These are phyloP conservation scores for Silvanus unidentatus DNA, from an alignment of 2,888 invertebrate genomes.

Conservation along the genomic window DNA sequence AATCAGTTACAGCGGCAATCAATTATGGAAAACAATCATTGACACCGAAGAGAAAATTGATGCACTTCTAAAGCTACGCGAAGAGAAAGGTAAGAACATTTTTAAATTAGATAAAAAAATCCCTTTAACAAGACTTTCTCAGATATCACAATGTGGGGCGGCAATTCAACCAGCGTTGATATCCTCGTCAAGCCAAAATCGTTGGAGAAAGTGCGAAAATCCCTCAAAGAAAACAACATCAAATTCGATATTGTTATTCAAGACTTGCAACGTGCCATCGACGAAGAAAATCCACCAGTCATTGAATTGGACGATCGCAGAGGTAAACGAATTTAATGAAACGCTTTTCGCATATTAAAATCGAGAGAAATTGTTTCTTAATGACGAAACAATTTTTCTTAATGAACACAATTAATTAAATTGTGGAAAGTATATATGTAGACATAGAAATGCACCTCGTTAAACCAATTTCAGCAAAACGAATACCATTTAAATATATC, in stretches of 20 bases:
- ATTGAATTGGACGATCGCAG: constrained; percentile 56
- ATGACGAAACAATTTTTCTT: no score
- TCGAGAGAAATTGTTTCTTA: no score
- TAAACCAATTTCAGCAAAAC: constrained; percentile 18
- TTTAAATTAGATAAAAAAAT: constrained; percentile 3
- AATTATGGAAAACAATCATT: constrained; percentile 65
- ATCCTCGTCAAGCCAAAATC: constrained; percentile 64
- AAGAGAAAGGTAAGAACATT: constrained; percentile 51
- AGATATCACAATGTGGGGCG: constrained; percentile 64
- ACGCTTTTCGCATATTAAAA: no score
- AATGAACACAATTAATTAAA: background rate
- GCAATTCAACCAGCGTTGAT: constrained; percentile 59
- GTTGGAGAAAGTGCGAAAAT: constrained; percentile 57
- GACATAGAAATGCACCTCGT: background rate
- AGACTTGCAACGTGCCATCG: constrained; percentile 71
- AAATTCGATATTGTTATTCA: constrained; percentile 66
- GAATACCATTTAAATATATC: constrained; percentile 26
- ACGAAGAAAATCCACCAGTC: constrained; percentile 71
- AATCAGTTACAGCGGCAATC: constrained; percentile 68
- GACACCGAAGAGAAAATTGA: constrained; percentile 51
- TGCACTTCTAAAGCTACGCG: constrained; percentile 51
- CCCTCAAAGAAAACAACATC: constrained; percentile 59
- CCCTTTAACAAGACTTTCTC: background rate
- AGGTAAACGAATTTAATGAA: constrained; percentile 21
- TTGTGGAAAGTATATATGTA: background rate